These are phyloP conservation scores for Drosophila multiciliata DNA, from an alignment of 2,888 invertebrate species.

Conservation along the genomic window DNA sequence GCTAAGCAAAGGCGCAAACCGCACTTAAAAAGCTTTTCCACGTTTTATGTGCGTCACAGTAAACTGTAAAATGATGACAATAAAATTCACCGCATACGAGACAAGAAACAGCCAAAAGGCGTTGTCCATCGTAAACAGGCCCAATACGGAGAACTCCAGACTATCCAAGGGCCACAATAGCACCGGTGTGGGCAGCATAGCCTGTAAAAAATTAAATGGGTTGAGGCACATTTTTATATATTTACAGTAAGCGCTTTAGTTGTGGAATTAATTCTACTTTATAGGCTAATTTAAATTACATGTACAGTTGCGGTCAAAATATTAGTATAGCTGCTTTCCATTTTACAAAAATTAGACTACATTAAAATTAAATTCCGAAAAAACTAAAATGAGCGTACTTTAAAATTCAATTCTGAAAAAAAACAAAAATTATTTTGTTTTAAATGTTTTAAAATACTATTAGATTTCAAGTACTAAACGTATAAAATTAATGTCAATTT, in stretches of 20 bases:
- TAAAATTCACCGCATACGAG: constrained; percentile 78
- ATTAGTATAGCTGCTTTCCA: background rate
- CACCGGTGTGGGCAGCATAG: constrained; percentile 49
- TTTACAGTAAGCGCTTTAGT: background rate
- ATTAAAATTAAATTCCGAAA: background rate
- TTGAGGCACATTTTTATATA: background rate
- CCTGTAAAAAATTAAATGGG: constrained; percentile 33
- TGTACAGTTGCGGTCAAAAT: background rate
- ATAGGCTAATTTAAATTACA: background rate
- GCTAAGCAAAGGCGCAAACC: constrained; percentile 27
- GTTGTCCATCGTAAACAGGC: constrained; percentile 75
- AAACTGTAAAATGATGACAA: constrained; percentile 80
- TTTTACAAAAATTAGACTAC: too few species aligned
- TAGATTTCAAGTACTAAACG: background rate
- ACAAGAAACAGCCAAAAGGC: constrained; percentile 79
- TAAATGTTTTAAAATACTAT: background rate
- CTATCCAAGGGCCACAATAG: constrained; percentile 55
- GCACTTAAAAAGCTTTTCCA: background rate
- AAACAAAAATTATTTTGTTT: background rate
- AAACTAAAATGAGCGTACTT: background rate
- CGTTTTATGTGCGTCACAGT: constrained; percentile 55
- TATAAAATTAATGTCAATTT: background rate
- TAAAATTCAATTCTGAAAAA: background rate
- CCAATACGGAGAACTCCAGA: constrained; percentile 67
- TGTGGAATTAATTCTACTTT: background rate